Percentiles rank a stretch among this genome's conserved stretches.
Evolutionary conservation across 2,113 vertebrate genomes (phyloP).

Genomic region (Hemicordylus capensis): DNA sequence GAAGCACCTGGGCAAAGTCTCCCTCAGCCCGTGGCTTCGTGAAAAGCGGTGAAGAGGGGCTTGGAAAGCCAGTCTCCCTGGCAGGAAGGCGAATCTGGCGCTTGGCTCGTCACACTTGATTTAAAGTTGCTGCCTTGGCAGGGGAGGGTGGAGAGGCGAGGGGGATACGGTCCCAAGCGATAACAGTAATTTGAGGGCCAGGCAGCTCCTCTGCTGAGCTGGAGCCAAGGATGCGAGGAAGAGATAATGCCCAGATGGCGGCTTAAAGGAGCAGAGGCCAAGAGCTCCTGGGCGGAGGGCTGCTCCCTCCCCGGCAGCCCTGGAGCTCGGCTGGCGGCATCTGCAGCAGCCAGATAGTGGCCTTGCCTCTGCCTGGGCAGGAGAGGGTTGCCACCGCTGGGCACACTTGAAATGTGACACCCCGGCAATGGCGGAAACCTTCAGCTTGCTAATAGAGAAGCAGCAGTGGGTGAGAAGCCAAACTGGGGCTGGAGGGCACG

Average conservation of each 20-base stretch:
- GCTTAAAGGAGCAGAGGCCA: slow-evolving; percentile 14
- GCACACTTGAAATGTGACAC: not conserved
- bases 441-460: too few relatives aligned
- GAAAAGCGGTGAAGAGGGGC: slow-evolving; percentile 23
- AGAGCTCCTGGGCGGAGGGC: not conserved
- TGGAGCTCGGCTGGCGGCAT: not conserved
- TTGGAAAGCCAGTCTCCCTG: slow-evolving; percentile 39
- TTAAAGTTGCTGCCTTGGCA: slow-evolving; percentile 38
- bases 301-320: slow-evolving; percentile 22
- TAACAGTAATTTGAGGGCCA: slow-evolving; percentile 38
- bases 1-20: not conserved
- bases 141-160: slow-evolving; percentile 10
- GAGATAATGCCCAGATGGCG: slow-evolving; percentile 18
- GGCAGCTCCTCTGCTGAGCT: not conserved
- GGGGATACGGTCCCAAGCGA: slow-evolving; percentile 14
- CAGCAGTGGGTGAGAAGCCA: too few relatives aligned
- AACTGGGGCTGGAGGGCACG: not conserved
- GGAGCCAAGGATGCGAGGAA: slow-evolving; percentile 14
- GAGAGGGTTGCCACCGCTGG: not conserved
- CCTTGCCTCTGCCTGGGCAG: not conserved
- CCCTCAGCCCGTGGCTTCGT: not conserved
- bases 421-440: not conserved
- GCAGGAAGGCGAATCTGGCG: slow-evolving; percentile 24
- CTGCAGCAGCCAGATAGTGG: not conserved
- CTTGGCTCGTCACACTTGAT: slow-evolving; percentile 37